Percentiles rank a stretch among this genome's conserved stretches.
Evolutionary conservation across 2,888 invertebrate species (phyloP).

Genomic region (Coremacera marginata): DNA sequence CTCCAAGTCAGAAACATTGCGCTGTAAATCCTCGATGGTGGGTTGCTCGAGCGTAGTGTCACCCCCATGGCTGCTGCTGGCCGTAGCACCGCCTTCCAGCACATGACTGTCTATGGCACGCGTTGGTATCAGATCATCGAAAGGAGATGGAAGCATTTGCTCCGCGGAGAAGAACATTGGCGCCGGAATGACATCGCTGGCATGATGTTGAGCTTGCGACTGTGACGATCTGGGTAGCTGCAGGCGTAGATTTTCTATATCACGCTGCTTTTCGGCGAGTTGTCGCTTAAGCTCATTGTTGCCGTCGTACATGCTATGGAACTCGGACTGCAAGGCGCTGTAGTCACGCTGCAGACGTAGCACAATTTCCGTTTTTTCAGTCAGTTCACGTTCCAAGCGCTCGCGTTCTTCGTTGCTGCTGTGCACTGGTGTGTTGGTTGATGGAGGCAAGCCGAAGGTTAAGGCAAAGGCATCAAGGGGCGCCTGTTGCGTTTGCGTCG

Average conservation of each 20-base stretch:
- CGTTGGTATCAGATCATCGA: constrained; percentile 63
- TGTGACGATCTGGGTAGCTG: constrained; percentile 35
- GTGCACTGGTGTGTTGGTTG: neutral
- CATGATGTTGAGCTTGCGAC: constrained; percentile 28
- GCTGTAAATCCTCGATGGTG: constrained; percentile 65
- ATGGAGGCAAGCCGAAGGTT: constrained; percentile 43
- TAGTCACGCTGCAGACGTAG: constrained; percentile 49
- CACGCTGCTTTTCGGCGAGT: constrained; percentile 48
- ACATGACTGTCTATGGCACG: constrained; percentile 46
- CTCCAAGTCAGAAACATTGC: constrained; percentile 67
- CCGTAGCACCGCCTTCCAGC: neutral
- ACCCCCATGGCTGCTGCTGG: neutral
- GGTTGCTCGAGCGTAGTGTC: constrained; percentile 58
- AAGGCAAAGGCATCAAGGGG: constrained; percentile 46
- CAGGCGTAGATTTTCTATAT: constrained; percentile 50
- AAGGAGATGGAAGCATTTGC: constrained; percentile 57
- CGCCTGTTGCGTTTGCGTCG: constrained; percentile 45
- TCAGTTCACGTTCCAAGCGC: constrained; percentile 45
- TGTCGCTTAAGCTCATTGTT: constrained; percentile 53
- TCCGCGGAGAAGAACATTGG: constrained; percentile 63
- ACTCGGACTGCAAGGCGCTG: constrained; percentile 44
- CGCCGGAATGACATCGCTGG: constrained; percentile 52
- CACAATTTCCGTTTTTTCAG: constrained; percentile 47
- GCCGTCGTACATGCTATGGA: constrained; percentile 43
- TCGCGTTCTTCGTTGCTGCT: constrained; percentile 38